Percentiles rank a stretch among this genome's conserved stretches.
Evolutionary conservation across 1,140 invertebrate genomes (phyloP).

Genomic region (Homarus americanus): DNA sequence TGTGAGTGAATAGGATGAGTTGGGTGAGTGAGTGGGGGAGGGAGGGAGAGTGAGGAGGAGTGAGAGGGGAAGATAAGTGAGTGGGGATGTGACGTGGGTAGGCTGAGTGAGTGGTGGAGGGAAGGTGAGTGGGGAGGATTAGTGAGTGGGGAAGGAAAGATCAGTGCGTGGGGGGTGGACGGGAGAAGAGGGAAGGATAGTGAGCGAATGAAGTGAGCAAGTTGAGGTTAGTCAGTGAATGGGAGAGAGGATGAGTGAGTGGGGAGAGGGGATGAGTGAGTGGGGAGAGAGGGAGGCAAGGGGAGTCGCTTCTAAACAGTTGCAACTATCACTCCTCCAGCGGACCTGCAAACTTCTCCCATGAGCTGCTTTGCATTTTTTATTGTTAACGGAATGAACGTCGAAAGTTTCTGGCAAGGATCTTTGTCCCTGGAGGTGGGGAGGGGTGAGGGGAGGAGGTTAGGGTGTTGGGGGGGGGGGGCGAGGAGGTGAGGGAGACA

Average conservation of each 20-base stretch:
- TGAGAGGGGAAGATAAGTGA: not conserved
- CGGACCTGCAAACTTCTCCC: constrained; percentile 19
- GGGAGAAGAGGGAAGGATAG: not conserved
- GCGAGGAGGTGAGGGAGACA: not conserved
- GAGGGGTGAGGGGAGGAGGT: not conserved
- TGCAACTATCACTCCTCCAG: not conserved
- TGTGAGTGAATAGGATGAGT: not conserved
- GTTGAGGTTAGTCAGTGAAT: too few species aligned
- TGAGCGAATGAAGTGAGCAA: too few species aligned
- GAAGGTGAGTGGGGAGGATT: not conserved
- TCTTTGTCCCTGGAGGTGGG: constrained; percentile 35
- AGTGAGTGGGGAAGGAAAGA: not conserved
- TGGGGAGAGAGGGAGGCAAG: not conserved
- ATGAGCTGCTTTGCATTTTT: constrained; percentile 71
- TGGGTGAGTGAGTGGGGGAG: not conserved
- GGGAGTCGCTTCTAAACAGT: not conserved
- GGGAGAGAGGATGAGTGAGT: not conserved
- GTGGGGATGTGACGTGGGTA: not conserved
- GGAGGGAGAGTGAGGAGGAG: not conserved
- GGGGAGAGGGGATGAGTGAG: not conserved
- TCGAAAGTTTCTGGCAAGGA: constrained; percentile 49
- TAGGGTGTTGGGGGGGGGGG: not conserved
- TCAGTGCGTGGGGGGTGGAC: not conserved
- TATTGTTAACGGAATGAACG: constrained; percentile 71
- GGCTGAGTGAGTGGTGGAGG: not conserved